Conservation (phyloP, 2,888 invertebrate genomes). For the Invenusta paracnida region DNA sequence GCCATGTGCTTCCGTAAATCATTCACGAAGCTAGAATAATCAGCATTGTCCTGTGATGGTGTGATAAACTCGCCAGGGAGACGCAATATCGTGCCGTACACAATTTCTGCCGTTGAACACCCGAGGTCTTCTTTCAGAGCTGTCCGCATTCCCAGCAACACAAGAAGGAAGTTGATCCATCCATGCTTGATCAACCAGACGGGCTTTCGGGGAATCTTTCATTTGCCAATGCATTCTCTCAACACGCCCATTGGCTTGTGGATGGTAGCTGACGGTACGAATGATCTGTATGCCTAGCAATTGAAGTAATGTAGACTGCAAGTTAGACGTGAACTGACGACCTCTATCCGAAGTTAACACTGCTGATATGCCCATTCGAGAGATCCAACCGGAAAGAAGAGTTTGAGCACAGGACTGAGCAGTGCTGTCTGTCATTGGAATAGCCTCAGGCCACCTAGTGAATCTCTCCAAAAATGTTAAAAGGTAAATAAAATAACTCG, state of each 20-base stretch:
- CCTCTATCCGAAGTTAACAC: conserved; percentile 47
- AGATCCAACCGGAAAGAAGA: conserved; percentile 57
- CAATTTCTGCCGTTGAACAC: conserved; percentile 10
- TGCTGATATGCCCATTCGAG: conserved; percentile 52
- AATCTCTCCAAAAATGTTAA: conserved; percentile 51
- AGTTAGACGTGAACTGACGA: conserved; percentile 49
- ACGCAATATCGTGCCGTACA: neutral
- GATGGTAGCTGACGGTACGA: conserved; percentile 34
- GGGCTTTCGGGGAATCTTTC: conserved; percentile 54
- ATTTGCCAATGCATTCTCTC: conserved; percentile 59
- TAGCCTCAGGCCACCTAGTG: conserved; percentile 46
- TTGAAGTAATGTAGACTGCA: conserved; percentile 43
- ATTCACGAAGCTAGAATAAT: neutral
- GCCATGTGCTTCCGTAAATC: neutral
- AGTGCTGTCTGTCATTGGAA: conserved; percentile 31
- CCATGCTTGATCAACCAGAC: conserved; percentile 48
- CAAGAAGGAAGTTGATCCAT: conserved; percentile 51
- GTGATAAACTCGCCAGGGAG: neutral
- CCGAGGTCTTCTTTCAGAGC: conserved; percentile 49
- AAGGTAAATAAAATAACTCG: conserved; percentile 46
- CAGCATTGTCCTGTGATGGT: conserved; percentile 7
- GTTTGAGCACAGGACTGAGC: conserved; percentile 53
- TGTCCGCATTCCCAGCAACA: conserved; percentile 51
- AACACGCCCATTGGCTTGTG: conserved; percentile 58
- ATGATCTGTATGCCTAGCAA: conserved; percentile 34